Conservation (phyloP, 2,113 vertebrate genomes). For the Chrysochloris asiatica region DNA sequence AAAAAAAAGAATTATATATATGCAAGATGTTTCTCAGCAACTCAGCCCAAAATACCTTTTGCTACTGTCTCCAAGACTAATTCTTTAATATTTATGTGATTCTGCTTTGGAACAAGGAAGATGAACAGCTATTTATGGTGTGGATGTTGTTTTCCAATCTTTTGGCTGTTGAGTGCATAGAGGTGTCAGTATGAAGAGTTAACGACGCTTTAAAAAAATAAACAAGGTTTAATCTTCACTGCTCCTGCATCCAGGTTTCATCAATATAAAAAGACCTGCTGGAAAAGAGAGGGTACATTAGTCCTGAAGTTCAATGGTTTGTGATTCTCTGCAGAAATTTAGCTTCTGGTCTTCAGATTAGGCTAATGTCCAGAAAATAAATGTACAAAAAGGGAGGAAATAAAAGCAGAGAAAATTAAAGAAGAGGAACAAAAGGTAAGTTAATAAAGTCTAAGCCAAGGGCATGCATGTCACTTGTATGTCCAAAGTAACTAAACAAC, state of each 20-base stretch:
- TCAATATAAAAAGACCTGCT: slow-evolving; percentile 20
- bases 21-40: slow-evolving; percentile 14
- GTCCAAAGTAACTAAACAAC: neutral
- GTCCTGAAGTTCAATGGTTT: neutral
- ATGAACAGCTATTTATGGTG: slow-evolving; percentile 19
- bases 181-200: slow-evolving; percentile 18
- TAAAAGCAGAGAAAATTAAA: too few species aligned
- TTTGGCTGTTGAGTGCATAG: neutral
- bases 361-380: slow-evolving; percentile 18
- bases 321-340: neutral
- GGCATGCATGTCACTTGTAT: neutral
- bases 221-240: slow-evolving; percentile 46
- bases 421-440: neutral
- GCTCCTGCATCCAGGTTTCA: slow-evolving; percentile 40
- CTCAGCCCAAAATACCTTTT: slow-evolving; percentile 37
- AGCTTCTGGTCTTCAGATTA: slow-evolving; percentile 28
- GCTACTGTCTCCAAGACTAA: slow-evolving; percentile 34
- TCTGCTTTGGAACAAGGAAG: slow-evolving; percentile 38
- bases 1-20: neutral
- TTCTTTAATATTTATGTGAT: slow-evolving; percentile 46
- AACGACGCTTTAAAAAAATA: slow-evolving; percentile 43
- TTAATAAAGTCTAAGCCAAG: slow-evolving; percentile 15
- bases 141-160: slow-evolving; percentile 36
- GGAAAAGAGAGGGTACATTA: slow-evolving; percentile 26
- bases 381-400: neutral